These are phyloP conservation scores for Drosophila willistoni DNA, from an alignment of 1,140 invertebrate species.

Conservation along the genomic window DNA sequence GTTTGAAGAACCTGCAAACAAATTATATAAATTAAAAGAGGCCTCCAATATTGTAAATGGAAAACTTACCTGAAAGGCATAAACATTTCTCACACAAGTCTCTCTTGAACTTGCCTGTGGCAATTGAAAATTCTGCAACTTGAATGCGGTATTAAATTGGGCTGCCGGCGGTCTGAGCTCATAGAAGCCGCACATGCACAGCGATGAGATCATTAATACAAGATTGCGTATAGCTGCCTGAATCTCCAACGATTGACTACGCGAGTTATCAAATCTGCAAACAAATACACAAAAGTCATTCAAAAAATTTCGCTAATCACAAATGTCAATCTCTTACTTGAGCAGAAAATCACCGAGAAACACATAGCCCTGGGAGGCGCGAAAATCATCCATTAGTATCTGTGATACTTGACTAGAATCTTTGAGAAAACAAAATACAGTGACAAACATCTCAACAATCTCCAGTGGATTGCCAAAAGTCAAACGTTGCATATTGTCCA, in stretches of 20 bases:
- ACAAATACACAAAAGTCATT: background rate
- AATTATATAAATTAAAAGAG: background rate
- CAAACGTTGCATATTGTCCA: slow-evolving; percentile 98
- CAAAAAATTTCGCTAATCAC: background rate
- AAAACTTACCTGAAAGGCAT: slow-evolving; percentile 93
- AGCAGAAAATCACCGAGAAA: slow-evolving; percentile 97
- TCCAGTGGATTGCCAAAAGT: slow-evolving; percentile 96
- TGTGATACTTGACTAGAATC: slow-evolving; percentile 99
- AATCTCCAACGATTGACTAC: slow-evolving; percentile 89
- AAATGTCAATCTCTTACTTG: slow-evolving; percentile 86
- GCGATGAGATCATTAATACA: slow-evolving; percentile 95
- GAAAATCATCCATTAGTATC: slow-evolving; percentile 97
- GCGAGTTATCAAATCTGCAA: slow-evolving; percentile 89
- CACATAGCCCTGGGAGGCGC: slow-evolving; percentile 95
- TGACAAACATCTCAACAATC: slow-evolving; percentile 99
- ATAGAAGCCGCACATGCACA: slow-evolving; percentile 96
- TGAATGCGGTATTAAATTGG: slow-evolving; percentile 94
- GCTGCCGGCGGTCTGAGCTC: slow-evolving; percentile 93
- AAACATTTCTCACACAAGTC: slow-evolving; percentile 94
- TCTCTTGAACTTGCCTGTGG: slow-evolving; percentile 95
- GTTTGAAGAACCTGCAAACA: slow-evolving; percentile 87
- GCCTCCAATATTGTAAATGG: too few species aligned
- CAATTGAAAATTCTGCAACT: slow-evolving; percentile 95
- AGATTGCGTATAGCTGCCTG: slow-evolving; percentile 96
- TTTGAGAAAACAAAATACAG: slow-evolving; percentile 98